Evolutionary conservation across 2,888 invertebrate species (phyloP), one percentile per base, ranked within the genome.

Genomic region (Rhodophaea formosa): DNA sequence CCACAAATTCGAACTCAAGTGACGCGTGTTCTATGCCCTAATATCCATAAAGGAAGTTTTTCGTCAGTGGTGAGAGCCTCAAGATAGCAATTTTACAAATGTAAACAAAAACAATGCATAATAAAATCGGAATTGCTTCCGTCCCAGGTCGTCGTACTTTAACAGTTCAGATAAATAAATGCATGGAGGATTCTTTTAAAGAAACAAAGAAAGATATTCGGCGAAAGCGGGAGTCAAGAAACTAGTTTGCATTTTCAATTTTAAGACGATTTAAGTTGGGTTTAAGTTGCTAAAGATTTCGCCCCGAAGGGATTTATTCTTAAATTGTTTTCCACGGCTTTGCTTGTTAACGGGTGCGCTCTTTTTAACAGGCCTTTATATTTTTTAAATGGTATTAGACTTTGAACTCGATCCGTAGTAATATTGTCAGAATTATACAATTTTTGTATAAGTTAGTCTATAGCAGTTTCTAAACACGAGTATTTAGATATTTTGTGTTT

Each of bases 211-310:
- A 62, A 64, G 69, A 69, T 59, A 67, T 64, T 66, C 71, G 62
- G 59, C 68, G 69, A 63, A 65, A 69, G 71, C 72, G 64, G 58
- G 72, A 79, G 75, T 75, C 77, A 69, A 64, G 62, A 71, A 79
- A 85, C 79, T 85, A 82, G 83, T 85, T 85, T 85, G 80, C 84
- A 82, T 85, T 86, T 86, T 84, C 86, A 86, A 86, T 86, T 86
- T 85, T 84, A 84, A 86, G 84, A 79, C 80, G 82, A 84, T 85
- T 84, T 82, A 85, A 85, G 82, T 81, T 80, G 74, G 70, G 71
- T 78, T 76, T 74, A 77, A 80, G 75, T 79, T 77, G 77, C 78
- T 76, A 75, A 76, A 79, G 80, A 80, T 83, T 80, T 72, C 75
- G 70, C 75, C 81, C 62, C 69, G 72, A 75, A 71, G 63, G 75